A percentile compares a stretch with the other conserved stretches of the same genome.
phyloP scores from a whole-genome alignment of 2,888 invertebrate species.

The Apoda limacodes region DNA sequence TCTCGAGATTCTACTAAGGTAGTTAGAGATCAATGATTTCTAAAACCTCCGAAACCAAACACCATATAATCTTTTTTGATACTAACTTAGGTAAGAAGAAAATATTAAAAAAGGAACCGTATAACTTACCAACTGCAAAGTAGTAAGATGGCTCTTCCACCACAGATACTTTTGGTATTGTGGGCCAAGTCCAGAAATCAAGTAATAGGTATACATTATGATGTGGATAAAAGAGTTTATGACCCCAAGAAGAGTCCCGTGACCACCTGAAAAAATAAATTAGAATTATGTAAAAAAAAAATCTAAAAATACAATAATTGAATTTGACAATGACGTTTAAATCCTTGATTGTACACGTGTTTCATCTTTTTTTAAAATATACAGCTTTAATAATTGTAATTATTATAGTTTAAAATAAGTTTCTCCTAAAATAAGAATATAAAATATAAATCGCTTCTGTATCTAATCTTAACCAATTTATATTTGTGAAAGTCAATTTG shows the following conservation, averaged over 20 bases:
- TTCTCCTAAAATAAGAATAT: too few species aligned
- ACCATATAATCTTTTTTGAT: too few species aligned
- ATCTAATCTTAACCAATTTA: too few species aligned
- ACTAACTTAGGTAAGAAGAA: neutral
- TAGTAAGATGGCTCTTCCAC: conserved; percentile 95
- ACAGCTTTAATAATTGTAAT: too few species aligned
- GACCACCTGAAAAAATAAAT: conserved; percentile 75
- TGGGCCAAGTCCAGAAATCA: conserved; percentile 89
- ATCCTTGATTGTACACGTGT: too few species aligned
- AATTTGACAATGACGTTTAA: neutral
- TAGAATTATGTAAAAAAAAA: conserved; percentile 1
- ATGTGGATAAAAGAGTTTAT: conserved; percentile 92
- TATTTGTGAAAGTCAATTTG: too few species aligned
- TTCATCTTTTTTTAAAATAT: too few species aligned
- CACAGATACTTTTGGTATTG: conserved; percentile 89
- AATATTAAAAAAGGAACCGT: conserved; percentile 4
- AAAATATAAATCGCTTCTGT: too few species aligned
- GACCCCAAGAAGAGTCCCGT: conserved; percentile 86
- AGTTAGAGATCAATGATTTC: too few species aligned
- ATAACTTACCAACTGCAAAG: conserved; percentile 84
- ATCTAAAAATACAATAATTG: neutral
- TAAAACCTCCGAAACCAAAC: too few species aligned
- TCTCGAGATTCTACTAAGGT: too few species aligned
- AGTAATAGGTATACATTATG: conserved; percentile 93
- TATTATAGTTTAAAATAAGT: too few species aligned